Evolutionary conservation across 1,140 invertebrate species (phyloP), one percentile per base, ranked within the genome.

Genomic region (Brachionus rotundiformis): DNA sequence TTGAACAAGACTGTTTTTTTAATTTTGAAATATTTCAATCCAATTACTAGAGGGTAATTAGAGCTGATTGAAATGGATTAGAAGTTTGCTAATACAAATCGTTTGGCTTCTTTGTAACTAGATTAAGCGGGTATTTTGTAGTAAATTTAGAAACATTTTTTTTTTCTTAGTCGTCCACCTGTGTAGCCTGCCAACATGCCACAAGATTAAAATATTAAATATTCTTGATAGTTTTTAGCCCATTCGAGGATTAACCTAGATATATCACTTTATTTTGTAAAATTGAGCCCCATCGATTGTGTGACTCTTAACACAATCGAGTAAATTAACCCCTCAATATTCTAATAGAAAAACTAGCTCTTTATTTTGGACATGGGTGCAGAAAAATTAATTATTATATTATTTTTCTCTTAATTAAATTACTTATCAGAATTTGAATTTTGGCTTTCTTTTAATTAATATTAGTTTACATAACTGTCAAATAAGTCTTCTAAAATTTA

Each of bases 1-100:
- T 29, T 33, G 29, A 29, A 63, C 29, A 63, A 33, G 61, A 63
- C 61, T 63, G 47, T 54, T 54, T 54, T 54, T 54, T 54, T 63
- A 63, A 63, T 63, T 63, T 63, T 63, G 61, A 63, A 63, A 63
- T 63, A 63, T 63, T 63, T 54, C 47, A 54, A 54, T 54, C 47
- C 23, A 54, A 54, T 54, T 54, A 54, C 23, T 19, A 54, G 23
- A 54, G 47, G 47, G 47, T 54, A 54, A 54, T 54, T 54, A 54
- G 47, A 54, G 47, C 47, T 54, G 47, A 54, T 54, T 54, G 47
- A 54, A 19, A 7, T 54, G 47, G 47, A 54, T 54, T 54, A 54
- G 23, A 16, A 54, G 47, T 8, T 54, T 54, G 16, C 47, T 54
- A 54, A 54, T 54, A 54, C 8, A 54, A 54, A 54, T 54, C 47